phyloP scores from a whole-genome alignment of 2,797 vertebrate genomes.

The Falco cherrug region DNA sequence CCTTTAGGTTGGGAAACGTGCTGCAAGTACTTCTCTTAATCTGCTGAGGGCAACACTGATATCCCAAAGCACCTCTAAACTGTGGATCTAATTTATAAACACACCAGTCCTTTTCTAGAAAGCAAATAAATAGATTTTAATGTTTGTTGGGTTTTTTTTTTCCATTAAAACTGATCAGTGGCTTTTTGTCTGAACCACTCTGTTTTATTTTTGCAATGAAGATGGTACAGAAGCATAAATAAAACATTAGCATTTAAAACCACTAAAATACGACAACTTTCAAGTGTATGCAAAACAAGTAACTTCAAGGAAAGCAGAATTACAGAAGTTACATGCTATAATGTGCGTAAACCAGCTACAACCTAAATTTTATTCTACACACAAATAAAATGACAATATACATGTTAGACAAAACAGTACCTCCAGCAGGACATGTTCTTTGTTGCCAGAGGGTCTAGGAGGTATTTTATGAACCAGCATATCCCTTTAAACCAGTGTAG shows the following conservation, averaged over 20 bases:
- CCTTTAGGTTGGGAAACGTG: not conserved
- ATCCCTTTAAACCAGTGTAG: not conserved
- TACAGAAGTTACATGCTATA: not conserved
- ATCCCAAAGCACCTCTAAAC: not conserved
- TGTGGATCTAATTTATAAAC: not conserved
- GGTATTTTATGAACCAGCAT: not conserved
- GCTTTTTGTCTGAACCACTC: not conserved
- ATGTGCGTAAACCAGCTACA: rapidly evolving
- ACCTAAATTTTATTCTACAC: not conserved
- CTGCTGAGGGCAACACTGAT: not conserved
- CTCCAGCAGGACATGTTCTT: not conserved
- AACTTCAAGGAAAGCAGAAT: not conserved
- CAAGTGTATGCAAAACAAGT: not conserved
- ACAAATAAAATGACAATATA: not conserved
- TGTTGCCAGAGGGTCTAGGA: not conserved
- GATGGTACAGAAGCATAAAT: not conserved
- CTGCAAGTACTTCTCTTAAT: not conserved
- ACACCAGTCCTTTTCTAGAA: not conserved
- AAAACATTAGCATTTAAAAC: not conserved
- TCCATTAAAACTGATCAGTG: not conserved
- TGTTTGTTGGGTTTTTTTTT: not conserved
- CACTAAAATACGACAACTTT: not conserved
- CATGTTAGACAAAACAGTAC: not conserved
- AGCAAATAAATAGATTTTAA: not conserved
- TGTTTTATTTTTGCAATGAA: not conserved